Percentiles rank a stretch among this genome's conserved stretches.
Conservation (phyloP, 2,797 vertebrate species). For the Typhlichthys eigenmanni region DNA sequence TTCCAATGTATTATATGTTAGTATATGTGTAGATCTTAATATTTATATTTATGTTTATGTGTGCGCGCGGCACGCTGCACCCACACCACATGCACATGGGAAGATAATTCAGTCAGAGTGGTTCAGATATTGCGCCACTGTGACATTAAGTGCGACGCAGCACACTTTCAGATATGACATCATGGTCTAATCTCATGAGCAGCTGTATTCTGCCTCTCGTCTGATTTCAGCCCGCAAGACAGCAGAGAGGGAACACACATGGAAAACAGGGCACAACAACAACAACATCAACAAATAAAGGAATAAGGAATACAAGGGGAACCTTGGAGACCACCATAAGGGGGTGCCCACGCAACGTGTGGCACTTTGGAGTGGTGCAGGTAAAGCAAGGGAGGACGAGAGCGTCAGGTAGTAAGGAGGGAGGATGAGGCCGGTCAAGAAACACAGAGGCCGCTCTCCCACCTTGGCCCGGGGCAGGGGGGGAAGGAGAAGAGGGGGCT, state of each 20-base stretch:
- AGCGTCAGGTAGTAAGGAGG: slow-evolving; percentile 43
- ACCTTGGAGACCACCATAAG: slow-evolving; percentile 58
- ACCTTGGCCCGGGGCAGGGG: slow-evolving; percentile 81
- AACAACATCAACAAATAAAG: slow-evolving; percentile 31
- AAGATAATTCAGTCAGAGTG: slow-evolving; percentile 24
- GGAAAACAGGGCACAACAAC: slow-evolving; percentile 30
- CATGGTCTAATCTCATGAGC: slow-evolving; percentile 53
- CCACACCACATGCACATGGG: slow-evolving; percentile 13
- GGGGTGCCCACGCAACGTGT: slow-evolving; percentile 37
- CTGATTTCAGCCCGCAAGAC: slow-evolving; percentile 48
- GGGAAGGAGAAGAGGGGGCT: slow-evolving; percentile 70
- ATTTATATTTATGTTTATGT: not conserved
- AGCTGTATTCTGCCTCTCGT: slow-evolving; percentile 53
- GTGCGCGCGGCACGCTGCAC: not conserved
- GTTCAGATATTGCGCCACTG: slow-evolving; percentile 34
- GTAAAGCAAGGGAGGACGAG: slow-evolving; percentile 1
- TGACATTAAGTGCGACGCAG: slow-evolving; percentile 39
- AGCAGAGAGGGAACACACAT: slow-evolving; percentile 23
- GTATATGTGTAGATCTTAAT: not conserved
- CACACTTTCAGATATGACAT: slow-evolving; percentile 49
- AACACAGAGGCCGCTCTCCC: slow-evolving; percentile 78
- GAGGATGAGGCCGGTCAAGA: slow-evolving; percentile 87
- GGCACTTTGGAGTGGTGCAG: slow-evolving; percentile 42
- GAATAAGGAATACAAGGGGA: slow-evolving; percentile 43
- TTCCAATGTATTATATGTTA: not conserved